Conservation (phyloP, 1,140 invertebrate species). For the Trichoplusia ni region DNA sequence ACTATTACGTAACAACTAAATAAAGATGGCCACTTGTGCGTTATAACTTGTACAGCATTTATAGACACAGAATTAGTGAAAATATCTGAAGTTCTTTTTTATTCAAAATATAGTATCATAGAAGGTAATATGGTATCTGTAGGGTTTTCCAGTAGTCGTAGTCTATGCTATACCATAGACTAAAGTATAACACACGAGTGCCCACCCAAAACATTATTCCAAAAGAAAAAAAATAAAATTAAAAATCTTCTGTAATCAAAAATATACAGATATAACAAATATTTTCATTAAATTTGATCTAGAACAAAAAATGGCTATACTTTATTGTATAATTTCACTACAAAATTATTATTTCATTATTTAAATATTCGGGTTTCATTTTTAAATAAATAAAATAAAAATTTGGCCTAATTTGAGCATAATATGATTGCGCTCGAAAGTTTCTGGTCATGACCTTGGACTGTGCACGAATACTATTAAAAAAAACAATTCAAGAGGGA, state of each 20-base stretch:
- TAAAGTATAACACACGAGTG: constrained; percentile 5
- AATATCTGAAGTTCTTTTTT: too few relatives aligned
- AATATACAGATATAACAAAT: constrained; percentile 66
- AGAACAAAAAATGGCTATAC: constrained; percentile 39
- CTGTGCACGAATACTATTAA: neutral
- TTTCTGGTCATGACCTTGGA: constrained; percentile 1
- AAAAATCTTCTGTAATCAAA: constrained; percentile 58
- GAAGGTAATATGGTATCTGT: too few relatives aligned
- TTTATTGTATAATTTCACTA: constrained; percentile 40
- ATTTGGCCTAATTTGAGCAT: constrained; percentile 53
- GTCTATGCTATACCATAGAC: too few relatives aligned
- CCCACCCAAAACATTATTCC: neutral
- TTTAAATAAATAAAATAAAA: constrained; percentile 42
- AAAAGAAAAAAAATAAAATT: constrained; percentile 20
- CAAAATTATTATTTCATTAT: constrained; percentile 20
- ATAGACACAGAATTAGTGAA: neutral
- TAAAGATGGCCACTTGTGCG: constrained; percentile 46
- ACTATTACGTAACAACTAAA: constrained; percentile 40
- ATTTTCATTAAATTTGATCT: neutral
- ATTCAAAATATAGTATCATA: too few relatives aligned
- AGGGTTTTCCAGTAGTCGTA: too few relatives aligned
- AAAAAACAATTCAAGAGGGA: neutral
- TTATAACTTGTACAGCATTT: neutral
- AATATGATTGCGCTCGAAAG: constrained; percentile 38
- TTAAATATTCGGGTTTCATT: constrained; percentile 7